These are phyloP conservation scores for Anarhynchus alexandrinus DNA, from an alignment of 2,113 vertebrate genomes.

Conservation along the genomic window DNA sequence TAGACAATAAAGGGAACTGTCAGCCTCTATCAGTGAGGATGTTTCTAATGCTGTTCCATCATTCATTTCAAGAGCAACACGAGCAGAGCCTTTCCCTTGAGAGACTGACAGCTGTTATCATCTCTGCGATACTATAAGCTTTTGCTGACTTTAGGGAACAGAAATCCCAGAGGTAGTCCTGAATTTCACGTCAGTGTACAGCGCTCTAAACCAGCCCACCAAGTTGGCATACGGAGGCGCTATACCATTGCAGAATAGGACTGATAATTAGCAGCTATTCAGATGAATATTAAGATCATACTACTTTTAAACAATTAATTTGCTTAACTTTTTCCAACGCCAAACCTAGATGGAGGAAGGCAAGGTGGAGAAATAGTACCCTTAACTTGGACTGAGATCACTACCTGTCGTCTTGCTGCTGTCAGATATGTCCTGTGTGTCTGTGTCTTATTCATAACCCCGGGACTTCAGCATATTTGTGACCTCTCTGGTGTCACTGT, in stretches of 20 bases:
- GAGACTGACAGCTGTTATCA: constrained; percentile 18
- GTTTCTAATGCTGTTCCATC: constrained; percentile 19
- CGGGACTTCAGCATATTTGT: background rate
- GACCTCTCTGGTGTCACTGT: background rate
- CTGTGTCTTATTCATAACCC: background rate
- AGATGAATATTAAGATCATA: background rate
- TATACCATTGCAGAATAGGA: background rate
- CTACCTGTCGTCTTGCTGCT: background rate
- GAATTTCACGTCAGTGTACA: background rate
- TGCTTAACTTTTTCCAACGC: background rate
- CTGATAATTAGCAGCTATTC: background rate
- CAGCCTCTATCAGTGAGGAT: background rate
- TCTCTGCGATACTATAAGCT: constrained; percentile 7
- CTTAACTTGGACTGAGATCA: background rate
- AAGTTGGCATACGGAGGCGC: background rate
- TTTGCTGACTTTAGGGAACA: constrained; percentile 28
- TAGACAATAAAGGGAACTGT: background rate
- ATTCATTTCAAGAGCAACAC: background rate
- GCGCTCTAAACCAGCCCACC: background rate
- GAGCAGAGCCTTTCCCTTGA: background rate
- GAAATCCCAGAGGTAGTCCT: background rate
- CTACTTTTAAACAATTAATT: background rate
- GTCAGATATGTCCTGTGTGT: background rate
- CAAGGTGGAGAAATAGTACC: background rate
- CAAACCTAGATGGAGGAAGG: background rate